Conservation (phyloP, 1,140 invertebrate genomes). For the Drosophila pectinifera region DNA sequence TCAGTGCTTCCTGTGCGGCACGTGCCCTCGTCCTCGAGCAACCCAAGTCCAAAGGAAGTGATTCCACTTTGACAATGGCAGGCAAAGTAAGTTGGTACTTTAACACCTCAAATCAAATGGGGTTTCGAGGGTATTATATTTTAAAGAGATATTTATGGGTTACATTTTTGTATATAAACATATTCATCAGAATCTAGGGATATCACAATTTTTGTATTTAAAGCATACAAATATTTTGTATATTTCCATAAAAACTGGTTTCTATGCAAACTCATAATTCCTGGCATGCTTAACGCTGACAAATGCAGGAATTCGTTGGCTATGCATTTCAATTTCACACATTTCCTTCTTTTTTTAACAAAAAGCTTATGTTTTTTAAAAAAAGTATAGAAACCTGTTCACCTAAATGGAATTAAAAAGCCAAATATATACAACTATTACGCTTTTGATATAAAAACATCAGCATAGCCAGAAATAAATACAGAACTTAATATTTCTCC, state of each 20-base stretch:
- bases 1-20: conserved; percentile 20
- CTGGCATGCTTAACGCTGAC: too few relatives aligned
- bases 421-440: not conserved
- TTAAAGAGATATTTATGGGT: not conserved
- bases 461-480: not conserved
- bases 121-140: not conserved
- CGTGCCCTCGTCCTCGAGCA: conserved; percentile 33
- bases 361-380: not conserved
- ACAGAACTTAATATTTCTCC: not conserved
- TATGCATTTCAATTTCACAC: not conserved
- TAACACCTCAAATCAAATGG: not conserved
- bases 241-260: not conserved
- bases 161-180: too few relatives aligned
- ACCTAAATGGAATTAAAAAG: not conserved
- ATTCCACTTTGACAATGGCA: conserved; percentile 62
- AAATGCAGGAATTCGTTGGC: not conserved
- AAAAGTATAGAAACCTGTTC: too few relatives aligned
- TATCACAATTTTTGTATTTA: not conserved
- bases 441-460: not conserved
- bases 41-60: conserved; percentile 26
- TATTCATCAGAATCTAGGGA: too few relatives aligned
- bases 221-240: not conserved
- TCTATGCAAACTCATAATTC: not conserved
- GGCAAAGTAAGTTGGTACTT: conserved; percentile 71
- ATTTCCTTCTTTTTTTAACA: not conserved